Evolutionary conservation across 2,797 vertebrate species (phyloP), one percentile per base, ranked within the genome.

Genomic region (Lutjanus campechanus): DNA sequence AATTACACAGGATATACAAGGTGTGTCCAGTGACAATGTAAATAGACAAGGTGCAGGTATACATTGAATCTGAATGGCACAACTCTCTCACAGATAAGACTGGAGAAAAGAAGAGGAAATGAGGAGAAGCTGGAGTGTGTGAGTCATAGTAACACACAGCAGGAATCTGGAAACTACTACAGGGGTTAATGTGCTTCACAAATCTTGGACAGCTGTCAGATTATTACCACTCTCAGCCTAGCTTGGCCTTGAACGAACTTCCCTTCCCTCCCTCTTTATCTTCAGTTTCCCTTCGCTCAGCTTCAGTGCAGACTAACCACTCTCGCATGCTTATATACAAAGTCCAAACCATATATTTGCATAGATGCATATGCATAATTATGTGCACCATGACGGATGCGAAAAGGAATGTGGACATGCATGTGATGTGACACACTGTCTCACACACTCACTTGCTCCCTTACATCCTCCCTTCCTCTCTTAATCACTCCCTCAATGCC

Each of bases 91-190:
- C 43, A 79, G 60, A 85, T 69, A 69, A 73, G 47, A 72, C 25
- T 55, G 71, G 29, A 63, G 22, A 67, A 46, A 49, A 47, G 40
- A 29, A 16, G 17, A 17, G n/a, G 36, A 43, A 71, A 77, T 69
- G 41, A 44, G 41, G 19, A 77, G n/a, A 51, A 69, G n/a, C n/a
- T 55, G 7, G 62, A 85, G 63, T 56, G 49, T 69, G 46, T 90
- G 89, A 92, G 67, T 90, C 89, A 88, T 43, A 50, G 58, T 43
- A 79, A 76, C 77, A 77, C 58, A 75, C 79, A 84, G 69, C 70
- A 80, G 77, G 80, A 88, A 84, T 85, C 65, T 87, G 86, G 77
- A 84, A 89, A 87, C 70, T n/a, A 76, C 85, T 25, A 44, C 54
- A 75, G 41, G 22, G 59, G 69, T 80, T 86, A 72, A 77, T 84